Percentiles rank a stretch among this genome's conserved stretches.
phyloP scores from a whole-genome alignment of 2,113 vertebrate species.

The Psittacula cyanocephala region DNA sequence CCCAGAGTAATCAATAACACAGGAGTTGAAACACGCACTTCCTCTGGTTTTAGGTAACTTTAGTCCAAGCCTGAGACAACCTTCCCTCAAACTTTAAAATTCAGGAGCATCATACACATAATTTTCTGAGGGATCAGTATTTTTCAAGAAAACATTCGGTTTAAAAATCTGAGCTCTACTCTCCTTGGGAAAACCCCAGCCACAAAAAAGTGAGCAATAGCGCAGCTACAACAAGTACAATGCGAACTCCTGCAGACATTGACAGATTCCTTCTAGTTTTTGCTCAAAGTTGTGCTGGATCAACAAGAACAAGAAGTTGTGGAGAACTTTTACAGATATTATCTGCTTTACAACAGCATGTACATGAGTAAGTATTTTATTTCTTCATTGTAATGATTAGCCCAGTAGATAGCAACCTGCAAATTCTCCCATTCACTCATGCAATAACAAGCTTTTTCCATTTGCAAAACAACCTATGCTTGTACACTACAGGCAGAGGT shows the following conservation, averaged over 20 bases:
- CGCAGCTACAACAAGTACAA: not conserved
- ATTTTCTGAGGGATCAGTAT: not conserved
- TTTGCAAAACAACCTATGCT: not conserved
- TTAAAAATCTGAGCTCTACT: not conserved
- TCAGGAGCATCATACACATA: not conserved
- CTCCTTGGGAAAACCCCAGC: not conserved
- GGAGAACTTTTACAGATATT: not conserved
- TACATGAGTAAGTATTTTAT: not conserved
- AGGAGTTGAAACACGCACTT: not conserved
- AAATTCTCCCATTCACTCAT: not conserved
- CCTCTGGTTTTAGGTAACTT: not conserved
- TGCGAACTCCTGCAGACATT: not conserved
- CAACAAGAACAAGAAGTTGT: not conserved
- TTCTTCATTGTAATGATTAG: not conserved
- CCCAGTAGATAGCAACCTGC: not conserved
- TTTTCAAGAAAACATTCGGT: not conserved
- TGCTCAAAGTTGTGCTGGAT: not conserved
- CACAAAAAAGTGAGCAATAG: not conserved
- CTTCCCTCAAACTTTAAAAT: not conserved
- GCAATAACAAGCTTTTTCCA: not conserved
- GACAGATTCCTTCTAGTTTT: not conserved
- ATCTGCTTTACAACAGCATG: not conserved
- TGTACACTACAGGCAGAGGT: accelerated
- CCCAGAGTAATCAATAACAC: not conserved
- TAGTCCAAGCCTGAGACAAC: not conserved